Evolutionary conservation across 1,140 invertebrate species (phyloP).

Genomic region (Uloborus diversus): DNA sequence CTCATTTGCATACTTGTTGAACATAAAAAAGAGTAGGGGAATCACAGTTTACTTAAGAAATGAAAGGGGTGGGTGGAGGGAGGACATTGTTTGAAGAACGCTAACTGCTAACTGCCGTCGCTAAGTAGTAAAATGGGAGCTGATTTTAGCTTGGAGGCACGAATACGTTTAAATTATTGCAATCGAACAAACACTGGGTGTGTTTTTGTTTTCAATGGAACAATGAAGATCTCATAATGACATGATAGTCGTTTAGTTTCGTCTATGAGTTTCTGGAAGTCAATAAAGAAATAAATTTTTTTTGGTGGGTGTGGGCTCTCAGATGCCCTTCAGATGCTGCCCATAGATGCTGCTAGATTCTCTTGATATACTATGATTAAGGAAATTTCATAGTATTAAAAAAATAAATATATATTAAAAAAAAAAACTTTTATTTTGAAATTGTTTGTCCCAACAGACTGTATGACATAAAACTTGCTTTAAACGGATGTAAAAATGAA

Average conservation of each 20-base stretch:
- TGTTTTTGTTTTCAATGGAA: neutral
- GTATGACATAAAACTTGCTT: too few relatives aligned
- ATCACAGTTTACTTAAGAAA: neutral
- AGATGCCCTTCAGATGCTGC: too few relatives aligned
- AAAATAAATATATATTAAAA: too few relatives aligned
- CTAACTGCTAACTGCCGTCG: neutral
- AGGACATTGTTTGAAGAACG: neutral
- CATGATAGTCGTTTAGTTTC: too few relatives aligned
- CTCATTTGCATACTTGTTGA: conserved; percentile 8
- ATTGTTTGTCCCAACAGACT: too few relatives aligned
- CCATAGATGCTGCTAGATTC: too few relatives aligned
- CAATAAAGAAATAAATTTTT: neutral
- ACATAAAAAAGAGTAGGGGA: conserved; percentile 3
- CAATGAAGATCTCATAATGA: too few relatives aligned
- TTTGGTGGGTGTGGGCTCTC: neutral
- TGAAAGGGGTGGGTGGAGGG: neutral
- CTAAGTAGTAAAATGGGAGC: neutral
- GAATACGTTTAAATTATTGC: neutral
- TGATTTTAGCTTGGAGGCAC: neutral
- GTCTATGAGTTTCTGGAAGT: too few relatives aligned
- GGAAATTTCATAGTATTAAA: too few relatives aligned
- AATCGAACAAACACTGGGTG: neutral
- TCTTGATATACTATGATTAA: too few relatives aligned
- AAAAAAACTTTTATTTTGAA: too few relatives aligned
- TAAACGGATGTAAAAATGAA: too few relatives aligned